Percentiles rank a stretch among this genome's conserved stretches.
phyloP scores from a whole-genome alignment of 1,140 invertebrate genomes.

The Drosophila busckii region DNA sequence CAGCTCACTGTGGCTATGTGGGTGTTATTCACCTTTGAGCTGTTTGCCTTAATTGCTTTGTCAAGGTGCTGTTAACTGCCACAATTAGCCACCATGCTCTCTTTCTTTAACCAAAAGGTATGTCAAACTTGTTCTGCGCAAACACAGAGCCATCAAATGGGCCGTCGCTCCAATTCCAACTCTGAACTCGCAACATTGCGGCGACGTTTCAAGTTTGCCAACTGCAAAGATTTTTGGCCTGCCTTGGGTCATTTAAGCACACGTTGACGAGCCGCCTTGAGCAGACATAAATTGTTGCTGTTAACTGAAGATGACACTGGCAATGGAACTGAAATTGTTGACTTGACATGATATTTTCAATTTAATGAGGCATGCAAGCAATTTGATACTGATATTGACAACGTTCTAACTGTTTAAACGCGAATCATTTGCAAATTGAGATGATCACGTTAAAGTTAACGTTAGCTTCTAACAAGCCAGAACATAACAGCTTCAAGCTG shows the following conservation, averaged over 20 bases:
- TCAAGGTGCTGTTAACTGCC: constrained; percentile 49
- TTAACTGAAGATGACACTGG: constrained; percentile 29
- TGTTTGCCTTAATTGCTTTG: constrained; percentile 56
- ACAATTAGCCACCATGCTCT: constrained; percentile 31
- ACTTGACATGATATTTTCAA: constrained; percentile 16
- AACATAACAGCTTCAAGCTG: too few species aligned
- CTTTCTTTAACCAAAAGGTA: constrained; percentile 39
- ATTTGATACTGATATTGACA: neutral
- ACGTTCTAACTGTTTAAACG: constrained; percentile 19
- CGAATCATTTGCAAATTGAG: constrained; percentile 12
- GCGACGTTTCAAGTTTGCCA: constrained; percentile 25
- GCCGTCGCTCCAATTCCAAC: constrained; percentile 5
- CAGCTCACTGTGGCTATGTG: constrained; percentile 45
- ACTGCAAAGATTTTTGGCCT: constrained; percentile 20
- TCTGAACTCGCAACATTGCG: constrained; percentile 17
- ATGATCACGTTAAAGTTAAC: too few species aligned
- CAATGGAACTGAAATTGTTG: constrained; percentile 21
- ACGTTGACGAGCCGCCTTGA: constrained; percentile 31
- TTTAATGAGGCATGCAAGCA: constrained; percentile 29
- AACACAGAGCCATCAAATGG: constrained; percentile 28
- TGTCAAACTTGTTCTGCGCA: constrained; percentile 43
- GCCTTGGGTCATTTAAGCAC: constrained; percentile 35
- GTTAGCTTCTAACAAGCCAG: too few species aligned
- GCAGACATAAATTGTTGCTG: neutral
- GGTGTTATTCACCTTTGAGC: constrained; percentile 65